These are phyloP conservation scores for Polyommatus iphigenia DNA, from an alignment of 2,888 invertebrate species.

Conservation along the genomic window DNA sequence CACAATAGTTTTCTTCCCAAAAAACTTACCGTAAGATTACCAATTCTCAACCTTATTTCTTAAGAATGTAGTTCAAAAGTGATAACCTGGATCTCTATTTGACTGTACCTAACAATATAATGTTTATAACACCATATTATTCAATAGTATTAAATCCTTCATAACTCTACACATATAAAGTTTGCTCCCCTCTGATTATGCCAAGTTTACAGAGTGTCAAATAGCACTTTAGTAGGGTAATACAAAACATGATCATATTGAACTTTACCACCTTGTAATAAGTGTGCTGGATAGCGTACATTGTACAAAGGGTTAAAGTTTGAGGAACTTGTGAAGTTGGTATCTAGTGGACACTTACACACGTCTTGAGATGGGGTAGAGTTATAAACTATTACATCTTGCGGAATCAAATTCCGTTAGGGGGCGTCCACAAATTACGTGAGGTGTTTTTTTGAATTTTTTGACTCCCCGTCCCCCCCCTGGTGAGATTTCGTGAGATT, in stretches of 20 bases:
- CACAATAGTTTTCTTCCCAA: too few species aligned
- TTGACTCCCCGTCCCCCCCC: too few species aligned
- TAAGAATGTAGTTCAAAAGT: too few species aligned
- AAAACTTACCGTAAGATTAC: too few species aligned
- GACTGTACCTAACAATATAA: too few species aligned
- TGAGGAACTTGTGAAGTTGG: constrained; percentile 1
- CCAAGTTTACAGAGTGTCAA: constrained; percentile 23
- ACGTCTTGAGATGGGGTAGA: neutral
- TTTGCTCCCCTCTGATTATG: neutral
- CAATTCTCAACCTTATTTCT: too few species aligned
- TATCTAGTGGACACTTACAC: constrained; percentile 15
- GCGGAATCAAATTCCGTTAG: neutral
- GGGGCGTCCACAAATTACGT: too few species aligned
- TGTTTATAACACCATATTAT: too few species aligned
- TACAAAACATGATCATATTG: constrained; percentile 18
- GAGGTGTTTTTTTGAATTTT: too few species aligned
- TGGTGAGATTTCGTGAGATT: too few species aligned
- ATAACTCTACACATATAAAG: constrained; percentile 3
- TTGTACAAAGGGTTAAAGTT: constrained; percentile 1
- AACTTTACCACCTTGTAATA: too few species aligned
- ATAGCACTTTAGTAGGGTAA: constrained; percentile 21
- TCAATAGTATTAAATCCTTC: neutral
- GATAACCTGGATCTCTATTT: too few species aligned
- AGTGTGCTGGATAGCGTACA: neutral
- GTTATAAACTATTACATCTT: constrained; percentile 14